phyloP scores from a whole-genome alignment of 2,888 invertebrate genomes.

The Nephrotoma flavescens region DNA sequence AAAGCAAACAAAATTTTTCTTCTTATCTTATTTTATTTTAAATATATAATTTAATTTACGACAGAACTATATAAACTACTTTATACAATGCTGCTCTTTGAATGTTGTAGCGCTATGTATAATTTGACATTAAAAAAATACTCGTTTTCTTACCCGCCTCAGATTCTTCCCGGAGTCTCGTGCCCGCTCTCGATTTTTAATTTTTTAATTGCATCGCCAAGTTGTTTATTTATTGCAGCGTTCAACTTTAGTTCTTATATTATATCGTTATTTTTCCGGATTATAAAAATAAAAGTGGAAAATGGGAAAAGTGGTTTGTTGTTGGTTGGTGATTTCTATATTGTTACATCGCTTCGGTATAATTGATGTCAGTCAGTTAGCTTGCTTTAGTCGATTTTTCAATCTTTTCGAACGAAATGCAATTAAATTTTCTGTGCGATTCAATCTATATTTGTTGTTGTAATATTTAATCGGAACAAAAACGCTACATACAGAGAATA shows the following conservation, averaged over 20 bases:
- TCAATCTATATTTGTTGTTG: background rate
- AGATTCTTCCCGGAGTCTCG: background rate
- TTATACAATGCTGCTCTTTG: background rate
- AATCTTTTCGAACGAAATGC: background rate
- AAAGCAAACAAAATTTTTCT: background rate
- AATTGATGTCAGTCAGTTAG: background rate
- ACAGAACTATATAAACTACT: background rate
- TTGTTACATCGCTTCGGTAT: background rate
- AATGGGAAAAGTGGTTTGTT: background rate
- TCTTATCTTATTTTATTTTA: background rate
- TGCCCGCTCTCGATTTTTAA: background rate
- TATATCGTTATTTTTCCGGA: background rate
- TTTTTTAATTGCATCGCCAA: background rate
- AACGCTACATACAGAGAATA: background rate
- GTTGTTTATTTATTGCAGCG: background rate
- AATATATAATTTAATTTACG: background rate
- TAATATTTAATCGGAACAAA: too few species aligned
- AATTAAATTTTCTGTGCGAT: background rate
- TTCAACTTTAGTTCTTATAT: background rate
- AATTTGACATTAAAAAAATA: background rate
- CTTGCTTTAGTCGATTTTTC: background rate
- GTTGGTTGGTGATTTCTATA: background rate
- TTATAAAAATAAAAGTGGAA: background rate
- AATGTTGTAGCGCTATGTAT: background rate
- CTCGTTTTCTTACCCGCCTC: background rate